A percentile compares a stretch with the other conserved stretches of the same genome.
Evolutionary conservation across 2,888 invertebrate genomes (phyloP).

Genomic region (Heterodera filipjevi): DNA sequence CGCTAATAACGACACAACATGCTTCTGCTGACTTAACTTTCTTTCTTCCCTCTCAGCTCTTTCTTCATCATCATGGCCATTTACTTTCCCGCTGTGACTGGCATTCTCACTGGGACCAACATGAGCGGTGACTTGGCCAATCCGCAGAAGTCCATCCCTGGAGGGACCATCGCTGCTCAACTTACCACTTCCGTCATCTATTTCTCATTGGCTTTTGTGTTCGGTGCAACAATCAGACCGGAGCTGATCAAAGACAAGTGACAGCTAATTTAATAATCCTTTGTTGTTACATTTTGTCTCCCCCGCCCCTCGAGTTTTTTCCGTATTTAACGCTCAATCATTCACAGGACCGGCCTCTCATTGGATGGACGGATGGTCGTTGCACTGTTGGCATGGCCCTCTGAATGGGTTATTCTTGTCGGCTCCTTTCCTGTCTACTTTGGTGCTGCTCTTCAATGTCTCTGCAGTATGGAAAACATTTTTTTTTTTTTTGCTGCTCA

Average conservation of each 20-base stretch:
- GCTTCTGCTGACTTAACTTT: too few relatives aligned
- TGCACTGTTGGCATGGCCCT: conserved; percentile 97
- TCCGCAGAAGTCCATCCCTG: conserved; percentile 96
- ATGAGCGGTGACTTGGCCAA: conserved; percentile 86
- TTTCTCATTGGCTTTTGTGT: conserved; percentile 79
- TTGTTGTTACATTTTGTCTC: too few relatives aligned
- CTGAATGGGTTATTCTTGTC: conserved; percentile 95
- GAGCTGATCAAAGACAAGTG: conserved; percentile 92
- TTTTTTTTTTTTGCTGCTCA: background rate
- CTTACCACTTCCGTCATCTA: conserved; percentile 94
- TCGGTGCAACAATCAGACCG: conserved; percentile 88
- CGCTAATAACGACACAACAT: too few relatives aligned
- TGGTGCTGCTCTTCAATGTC: conserved; percentile 96
- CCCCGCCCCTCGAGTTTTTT: background rate
- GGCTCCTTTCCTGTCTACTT: conserved; percentile 95
- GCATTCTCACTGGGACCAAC: conserved; percentile 81
- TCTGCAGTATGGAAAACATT: conserved; percentile 66
- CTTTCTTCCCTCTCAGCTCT: conserved; percentile 71
- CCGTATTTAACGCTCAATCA: background rate
- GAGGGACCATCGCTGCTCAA: conserved; percentile 95
- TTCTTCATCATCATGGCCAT: conserved; percentile 96
- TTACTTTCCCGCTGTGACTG: conserved; percentile 98
- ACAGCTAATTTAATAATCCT: background rate
- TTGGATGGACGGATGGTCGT: conserved; percentile 93
- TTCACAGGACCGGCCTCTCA: conserved; percentile 86